Conservation (phyloP, 2,888 invertebrate species). For the Prosapia bicincta region DNA sequence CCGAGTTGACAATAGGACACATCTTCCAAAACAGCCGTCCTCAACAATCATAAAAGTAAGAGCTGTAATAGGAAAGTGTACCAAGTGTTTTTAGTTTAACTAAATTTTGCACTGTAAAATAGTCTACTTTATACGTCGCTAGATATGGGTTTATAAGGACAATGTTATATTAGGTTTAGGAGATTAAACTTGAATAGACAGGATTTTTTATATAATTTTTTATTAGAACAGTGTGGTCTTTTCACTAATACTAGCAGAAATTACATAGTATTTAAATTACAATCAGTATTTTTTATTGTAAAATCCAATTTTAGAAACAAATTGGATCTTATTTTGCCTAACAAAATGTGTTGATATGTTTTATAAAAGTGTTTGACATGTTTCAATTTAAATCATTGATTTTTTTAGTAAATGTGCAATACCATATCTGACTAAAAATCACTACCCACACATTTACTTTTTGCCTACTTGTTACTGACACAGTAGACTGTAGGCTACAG, state of each 20-base stretch:
- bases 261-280: not conserved
- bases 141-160: too few relatives aligned
- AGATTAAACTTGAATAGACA: too few relatives aligned
- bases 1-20: too few relatives aligned
- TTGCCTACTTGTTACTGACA: not conserved
- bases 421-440: not conserved
- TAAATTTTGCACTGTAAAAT: too few relatives aligned
- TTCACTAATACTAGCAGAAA: not conserved
- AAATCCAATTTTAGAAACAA: not conserved
- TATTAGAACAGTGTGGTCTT: conserved; percentile 2
- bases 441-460: not conserved
- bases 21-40: too few relatives aligned
- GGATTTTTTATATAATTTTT: not conserved
- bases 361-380: not conserved
- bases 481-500: not conserved
- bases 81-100: too few relatives aligned
- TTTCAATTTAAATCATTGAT: not conserved
- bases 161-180: too few relatives aligned
- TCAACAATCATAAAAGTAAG: too few relatives aligned
- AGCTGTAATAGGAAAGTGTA: too few relatives aligned
- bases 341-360: not conserved
- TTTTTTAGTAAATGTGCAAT: not conserved
- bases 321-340: not conserved
- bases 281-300: not conserved
- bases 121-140: too few relatives aligned